Conservation (phyloP, 2,888 invertebrate species). For the Pocota personata region DNA sequence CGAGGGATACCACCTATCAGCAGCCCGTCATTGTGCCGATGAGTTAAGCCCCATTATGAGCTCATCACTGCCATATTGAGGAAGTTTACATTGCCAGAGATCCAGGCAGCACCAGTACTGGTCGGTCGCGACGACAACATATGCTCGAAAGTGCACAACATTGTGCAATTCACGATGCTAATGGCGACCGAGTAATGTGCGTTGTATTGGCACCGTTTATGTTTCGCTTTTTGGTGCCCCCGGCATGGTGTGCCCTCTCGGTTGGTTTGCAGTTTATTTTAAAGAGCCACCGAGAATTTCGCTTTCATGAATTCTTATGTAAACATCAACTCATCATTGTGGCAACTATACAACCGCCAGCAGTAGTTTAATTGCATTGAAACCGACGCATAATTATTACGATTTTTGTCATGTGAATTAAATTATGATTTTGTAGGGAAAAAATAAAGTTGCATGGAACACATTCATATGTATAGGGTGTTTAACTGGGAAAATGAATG, state of each 20-base stretch:
- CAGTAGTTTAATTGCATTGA: conserved; percentile 1
- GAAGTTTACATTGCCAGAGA: conserved; percentile 38
- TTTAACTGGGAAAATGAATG: too few relatives aligned
- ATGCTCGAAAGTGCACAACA: conserved; percentile 9
- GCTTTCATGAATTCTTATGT: conserved; percentile 24
- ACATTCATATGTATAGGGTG: neutral
- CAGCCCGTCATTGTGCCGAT: conserved; percentile 22
- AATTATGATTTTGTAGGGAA: neutral
- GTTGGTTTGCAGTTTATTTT: conserved; percentile 16
- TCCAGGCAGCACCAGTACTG: conserved; percentile 1
- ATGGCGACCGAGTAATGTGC: conserved; percentile 25
- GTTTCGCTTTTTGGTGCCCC: neutral
- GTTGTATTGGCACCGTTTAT: conserved; percentile 19
- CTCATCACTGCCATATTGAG: conserved; percentile 53
- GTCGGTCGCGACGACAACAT: conserved; percentile 2
- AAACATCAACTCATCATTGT: conserved; percentile 14
- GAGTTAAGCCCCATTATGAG: conserved; percentile 35
- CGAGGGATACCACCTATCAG: conserved; percentile 51
- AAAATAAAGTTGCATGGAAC: neutral
- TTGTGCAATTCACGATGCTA: conserved; percentile 22
- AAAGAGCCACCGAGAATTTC: conserved; percentile 2
- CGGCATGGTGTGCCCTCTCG: neutral
- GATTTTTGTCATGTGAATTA: neutral
- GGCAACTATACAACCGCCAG: neutral
- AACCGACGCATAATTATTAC: neutral